Conservation (phyloP, 2,797 vertebrate genomes). For the Podarcis lilfordi region DNA sequence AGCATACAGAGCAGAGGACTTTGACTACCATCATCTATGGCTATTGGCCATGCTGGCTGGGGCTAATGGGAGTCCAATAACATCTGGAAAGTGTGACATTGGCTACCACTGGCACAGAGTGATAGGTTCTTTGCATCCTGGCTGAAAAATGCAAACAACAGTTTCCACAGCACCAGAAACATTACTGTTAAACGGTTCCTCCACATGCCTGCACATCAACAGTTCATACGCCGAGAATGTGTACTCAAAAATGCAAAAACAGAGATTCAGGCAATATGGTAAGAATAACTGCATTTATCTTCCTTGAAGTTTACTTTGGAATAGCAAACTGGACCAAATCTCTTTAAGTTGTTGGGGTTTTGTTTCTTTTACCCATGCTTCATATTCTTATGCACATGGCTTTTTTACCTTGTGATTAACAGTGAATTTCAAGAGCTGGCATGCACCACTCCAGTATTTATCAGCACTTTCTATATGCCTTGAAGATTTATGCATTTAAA, state of each 20-base stretch:
- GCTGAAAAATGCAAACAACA: neutral
- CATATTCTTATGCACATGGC: neutral
- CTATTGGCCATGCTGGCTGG: neutral
- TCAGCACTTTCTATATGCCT: slow-evolving; percentile 53
- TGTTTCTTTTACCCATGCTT: slow-evolving; percentile 41
- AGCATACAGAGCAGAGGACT: neutral
- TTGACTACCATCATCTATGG: neutral
- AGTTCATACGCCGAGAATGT: neutral
- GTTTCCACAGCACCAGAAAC: neutral
- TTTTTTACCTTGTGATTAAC: slow-evolving; percentile 51
- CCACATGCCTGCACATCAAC: neutral
- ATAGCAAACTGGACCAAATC: slow-evolving; percentile 47
- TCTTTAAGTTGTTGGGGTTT: slow-evolving; percentile 38
- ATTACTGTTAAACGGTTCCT: neutral
- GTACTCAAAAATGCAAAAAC: slow-evolving; percentile 3
- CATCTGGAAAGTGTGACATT: no score
- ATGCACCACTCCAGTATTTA: slow-evolving; percentile 48
- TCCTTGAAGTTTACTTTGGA: slow-evolving; percentile 40
- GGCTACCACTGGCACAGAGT: neutral
- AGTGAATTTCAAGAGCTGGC: slow-evolving; percentile 63
- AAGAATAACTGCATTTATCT: slow-evolving; percentile 33
- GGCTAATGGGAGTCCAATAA: no score
- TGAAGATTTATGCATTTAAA: slow-evolving; percentile 69
- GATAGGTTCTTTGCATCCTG: neutral
- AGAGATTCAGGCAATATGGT: neutral